Evolutionary conservation across 2,888 invertebrate species (phyloP), one percentile per base, ranked within the genome.

Genomic region (Amphiduros pacificus): DNA sequence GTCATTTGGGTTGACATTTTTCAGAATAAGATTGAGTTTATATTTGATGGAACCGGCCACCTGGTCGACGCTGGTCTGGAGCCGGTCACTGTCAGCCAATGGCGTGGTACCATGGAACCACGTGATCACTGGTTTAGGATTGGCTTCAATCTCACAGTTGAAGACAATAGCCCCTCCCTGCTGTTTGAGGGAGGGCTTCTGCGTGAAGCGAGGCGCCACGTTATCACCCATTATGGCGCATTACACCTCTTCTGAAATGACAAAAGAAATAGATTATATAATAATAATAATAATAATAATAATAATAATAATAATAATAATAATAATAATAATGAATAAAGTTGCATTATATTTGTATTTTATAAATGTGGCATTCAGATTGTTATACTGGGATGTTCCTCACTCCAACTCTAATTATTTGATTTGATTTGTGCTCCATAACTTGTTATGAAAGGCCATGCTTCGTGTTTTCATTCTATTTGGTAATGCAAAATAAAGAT

Each of bases 151-250:
- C 77, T 93, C 87, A 85, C 97, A 96, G 85, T 95, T 94, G 93
- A 98, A 94, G 73, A 96, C 90, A 71, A 97, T 88, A 68, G 93
- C 85, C 51, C 73, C 74, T 72, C 94, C 95, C 93, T 81, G 95
- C 82, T 98, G 98, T 87, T 96, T 94, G 85, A 99, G 98, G 85
- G 93, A 90, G 71, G 99, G 99, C 87, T 99, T 98, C 86, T 96
- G 95, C 80, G 95, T 89, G 83, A 99, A 99, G 51, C 93, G 93
- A 62, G 99, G 99, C 27, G 95, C 94, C 61, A 76, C 76, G 11
- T 78, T 80, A 55, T 77, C 73, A 41, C 70, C 60, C 60, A 60
- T 60, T 17, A 14, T 59, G 41, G 31, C 44, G n/a, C 56, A 56
- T 56, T 41, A 56, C 56, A n/a, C 14, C 14, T 36, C 14, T 36